Evolutionary conservation across 2,888 invertebrate genomes (phyloP).

Genomic region (Drosophila antonietae): DNA sequence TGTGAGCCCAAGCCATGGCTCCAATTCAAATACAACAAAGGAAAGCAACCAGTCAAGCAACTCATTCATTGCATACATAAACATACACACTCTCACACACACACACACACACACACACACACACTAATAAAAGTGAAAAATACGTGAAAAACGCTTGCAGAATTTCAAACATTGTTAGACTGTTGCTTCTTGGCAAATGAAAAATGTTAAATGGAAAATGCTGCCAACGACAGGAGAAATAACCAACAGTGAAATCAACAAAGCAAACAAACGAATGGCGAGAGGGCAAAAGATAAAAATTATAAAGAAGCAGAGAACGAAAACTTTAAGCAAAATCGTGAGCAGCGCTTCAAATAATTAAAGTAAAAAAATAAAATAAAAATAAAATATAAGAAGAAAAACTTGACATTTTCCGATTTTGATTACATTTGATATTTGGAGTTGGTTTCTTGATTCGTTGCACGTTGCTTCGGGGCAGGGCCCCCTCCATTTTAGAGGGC

Average conservation of each 20-base stretch:
- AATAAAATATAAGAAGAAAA: slow-evolving; percentile 7
- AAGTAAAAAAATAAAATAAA: slow-evolving; percentile 17
- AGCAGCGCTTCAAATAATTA: slow-evolving; percentile 42
- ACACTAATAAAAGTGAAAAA: slow-evolving; percentile 66
- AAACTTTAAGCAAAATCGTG: slow-evolving; percentile 4
- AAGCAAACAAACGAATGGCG: slow-evolving; percentile 57
- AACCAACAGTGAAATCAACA: slow-evolving; percentile 60
- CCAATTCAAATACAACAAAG: slow-evolving; percentile 32
- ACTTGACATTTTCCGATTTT: slow-evolving; percentile 33
- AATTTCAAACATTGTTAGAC: slow-evolving; percentile 68
- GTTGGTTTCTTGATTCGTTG: slow-evolving; percentile 42
- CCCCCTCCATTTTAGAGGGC: slow-evolving; percentile 40
- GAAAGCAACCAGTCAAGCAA: slow-evolving; percentile 54
- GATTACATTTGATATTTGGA: slow-evolving; percentile 44
- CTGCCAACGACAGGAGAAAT: slow-evolving; percentile 56
- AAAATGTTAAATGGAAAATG: slow-evolving; percentile 63
- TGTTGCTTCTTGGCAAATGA: slow-evolving; percentile 57
- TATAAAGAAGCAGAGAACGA: not conserved
- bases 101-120: slow-evolving; percentile 31
- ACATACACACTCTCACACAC: slow-evolving; percentile 2
- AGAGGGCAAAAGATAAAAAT: slow-evolving; percentile 20
- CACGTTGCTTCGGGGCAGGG: slow-evolving; percentile 47
- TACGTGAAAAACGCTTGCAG: slow-evolving; percentile 68
- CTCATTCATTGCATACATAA: slow-evolving; percentile 62
- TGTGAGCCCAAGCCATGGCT: slow-evolving; percentile 29